Evolutionary conservation across 1,140 invertebrate species (phyloP).

Genomic region (Hycleus phaleratus): DNA sequence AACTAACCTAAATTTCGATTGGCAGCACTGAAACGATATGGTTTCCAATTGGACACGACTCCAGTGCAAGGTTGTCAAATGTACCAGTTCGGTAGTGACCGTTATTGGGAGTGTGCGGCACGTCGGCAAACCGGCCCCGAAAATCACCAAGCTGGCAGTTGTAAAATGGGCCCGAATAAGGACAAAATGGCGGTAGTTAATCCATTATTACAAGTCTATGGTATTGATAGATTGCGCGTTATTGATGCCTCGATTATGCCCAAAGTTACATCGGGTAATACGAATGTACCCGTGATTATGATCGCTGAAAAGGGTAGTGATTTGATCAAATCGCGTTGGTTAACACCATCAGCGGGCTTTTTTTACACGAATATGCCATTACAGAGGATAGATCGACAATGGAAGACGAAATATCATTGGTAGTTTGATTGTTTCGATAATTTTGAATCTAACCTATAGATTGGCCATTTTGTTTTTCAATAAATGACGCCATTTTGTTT

Average conservation of each 20-base stretch:
- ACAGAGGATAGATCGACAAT: slow-evolving; percentile 36
- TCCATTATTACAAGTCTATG: slow-evolving; percentile 55
- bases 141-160: slow-evolving; percentile 79
- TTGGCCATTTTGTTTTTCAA: too few relatives aligned
- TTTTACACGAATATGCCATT: slow-evolving; percentile 29
- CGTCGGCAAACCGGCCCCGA: slow-evolving; percentile 68
- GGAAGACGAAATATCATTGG: slow-evolving; percentile 16
- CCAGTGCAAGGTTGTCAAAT: slow-evolving; percentile 65
- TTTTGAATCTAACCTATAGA: too few relatives aligned
- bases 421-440: too few relatives aligned
- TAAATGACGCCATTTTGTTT: too few relatives aligned
- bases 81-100: slow-evolving; percentile 64
- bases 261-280: slow-evolving; percentile 66
- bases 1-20: too few relatives aligned
- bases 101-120: slow-evolving; percentile 75
- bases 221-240: slow-evolving; percentile 62
- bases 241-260: slow-evolving; percentile 77
- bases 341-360: slow-evolving; percentile 33
- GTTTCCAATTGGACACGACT: slow-evolving; percentile 59
- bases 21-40: slow-evolving; percentile 55
- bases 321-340: slow-evolving; percentile 66
- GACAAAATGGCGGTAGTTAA: slow-evolving; percentile 68
- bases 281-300: slow-evolving; percentile 77
- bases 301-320: slow-evolving; percentile 76
- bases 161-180: slow-evolving; percentile 65